Base-by-base conservation (phyloP, 2,888 invertebrate species). In the Andrena dorsata region DNA sequence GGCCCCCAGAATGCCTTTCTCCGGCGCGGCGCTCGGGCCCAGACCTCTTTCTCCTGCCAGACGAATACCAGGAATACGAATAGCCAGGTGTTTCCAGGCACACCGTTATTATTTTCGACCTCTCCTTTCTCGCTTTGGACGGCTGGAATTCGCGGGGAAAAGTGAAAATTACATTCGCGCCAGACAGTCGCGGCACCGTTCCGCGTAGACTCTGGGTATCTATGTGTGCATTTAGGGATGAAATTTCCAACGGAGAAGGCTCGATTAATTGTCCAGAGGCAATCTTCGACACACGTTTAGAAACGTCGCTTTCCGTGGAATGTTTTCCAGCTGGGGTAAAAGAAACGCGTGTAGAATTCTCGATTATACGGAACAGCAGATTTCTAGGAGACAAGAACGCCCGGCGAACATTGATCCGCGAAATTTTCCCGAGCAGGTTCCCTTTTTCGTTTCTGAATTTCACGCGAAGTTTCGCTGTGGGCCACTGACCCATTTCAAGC, bases 1-100 rank as follows among this genome's bases (percentile, higher is more conserved):
- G 83, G 70, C 56, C 23, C 41, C 82, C 82, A 83, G 86, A 84
- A 86, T n/a, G 87, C 86, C 89, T 89, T 89, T 89, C 89, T 87
- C 85, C 85, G 75, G 47, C 49, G 60, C 85, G 75, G 47, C 49
- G 60, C 60, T 73, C 63, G 65, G 41, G 20, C n/a, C 56, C 28
- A 53, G 53, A 23, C 35, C 65, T 73, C 73, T 73, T 73, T 73
- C 65, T 56, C 64, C 35, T 13, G 10, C 6, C 20, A 28, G 28
- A 64, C 64, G 30, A 61, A 71, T 5, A 61, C 16, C 70, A 26
- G 28, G 30, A 61, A 71, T 5, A 61, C 30, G 58, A 26, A 13
- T n/a, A 10, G 13, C 20, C n/a, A 20, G 71, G 20, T 72, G 5
- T 56, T 32, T 63, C 28, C 23, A 23, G 23, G 30, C 20, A 20